These are phyloP conservation scores for Seriola rivoliana DNA, from an alignment of 2,113 vertebrate species.

Conservation along the genomic window DNA sequence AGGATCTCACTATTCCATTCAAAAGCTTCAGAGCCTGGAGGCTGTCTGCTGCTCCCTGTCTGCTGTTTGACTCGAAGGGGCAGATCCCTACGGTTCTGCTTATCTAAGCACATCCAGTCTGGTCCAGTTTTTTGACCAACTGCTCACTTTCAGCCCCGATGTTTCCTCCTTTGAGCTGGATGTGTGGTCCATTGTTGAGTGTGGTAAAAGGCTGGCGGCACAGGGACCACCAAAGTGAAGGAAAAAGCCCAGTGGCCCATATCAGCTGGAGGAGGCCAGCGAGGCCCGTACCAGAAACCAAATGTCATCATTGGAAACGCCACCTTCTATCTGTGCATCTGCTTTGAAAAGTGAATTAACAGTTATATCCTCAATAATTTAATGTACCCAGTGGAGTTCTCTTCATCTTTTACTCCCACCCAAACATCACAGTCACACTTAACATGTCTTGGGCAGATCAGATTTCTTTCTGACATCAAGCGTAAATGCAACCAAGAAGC, in stretches of 20 bases:
- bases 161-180: constrained; percentile 71
- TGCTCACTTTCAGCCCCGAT: constrained; percentile 65
- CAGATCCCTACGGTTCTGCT: constrained; percentile 70
- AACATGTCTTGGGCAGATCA: neutral
- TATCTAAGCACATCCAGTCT: constrained; percentile 81
- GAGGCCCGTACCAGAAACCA: constrained; percentile 15
- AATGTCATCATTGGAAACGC: neutral
- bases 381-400: neutral
- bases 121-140: constrained; percentile 74
- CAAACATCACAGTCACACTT: neutral
- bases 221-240: constrained; percentile 74
- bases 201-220: constrained; percentile 60
- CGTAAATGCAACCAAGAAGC: neutral
- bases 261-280: constrained; percentile 17
- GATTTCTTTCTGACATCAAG: neutral
- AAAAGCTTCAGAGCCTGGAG: constrained; percentile 38
- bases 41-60: constrained; percentile 42
- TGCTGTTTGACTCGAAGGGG: constrained; percentile 53
- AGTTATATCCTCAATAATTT: neutral
- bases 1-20: constrained; percentile 47
- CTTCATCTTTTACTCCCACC: neutral
- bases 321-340: neutral
- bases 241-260: constrained; percentile 33
- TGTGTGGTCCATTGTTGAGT: constrained; percentile 80
- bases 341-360: neutral